These are phyloP conservation scores for Byasa hedistus DNA, from an alignment of 2,888 invertebrate genomes.

Conservation along the genomic window DNA sequence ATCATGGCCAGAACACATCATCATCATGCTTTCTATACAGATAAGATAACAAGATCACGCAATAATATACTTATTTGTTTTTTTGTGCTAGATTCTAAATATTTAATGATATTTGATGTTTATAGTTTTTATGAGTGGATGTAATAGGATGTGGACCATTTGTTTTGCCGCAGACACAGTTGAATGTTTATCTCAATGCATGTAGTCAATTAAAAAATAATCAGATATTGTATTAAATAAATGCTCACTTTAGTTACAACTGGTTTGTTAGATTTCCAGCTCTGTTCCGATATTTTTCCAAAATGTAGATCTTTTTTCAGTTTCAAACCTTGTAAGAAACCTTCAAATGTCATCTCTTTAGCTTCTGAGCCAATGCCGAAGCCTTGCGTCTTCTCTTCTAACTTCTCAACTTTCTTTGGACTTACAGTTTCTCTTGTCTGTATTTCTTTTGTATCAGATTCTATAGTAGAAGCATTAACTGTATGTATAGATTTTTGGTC, in stretches of 20 bases:
- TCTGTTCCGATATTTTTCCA: conserved; percentile 65
- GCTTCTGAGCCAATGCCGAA: conserved; percentile 54
- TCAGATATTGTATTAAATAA: background rate
- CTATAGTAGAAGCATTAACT: conserved; percentile 43
- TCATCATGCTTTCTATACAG: conserved; percentile 3
- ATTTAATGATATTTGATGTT: background rate
- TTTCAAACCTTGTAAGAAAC: conserved; percentile 63
- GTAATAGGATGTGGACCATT: no score
- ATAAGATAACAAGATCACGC: conserved; percentile 11
- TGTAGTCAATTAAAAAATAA: no score
- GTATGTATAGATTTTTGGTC: conserved; percentile 29
- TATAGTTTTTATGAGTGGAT: background rate
- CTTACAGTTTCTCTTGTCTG: conserved; percentile 33
- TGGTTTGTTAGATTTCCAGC: conserved; percentile 66
- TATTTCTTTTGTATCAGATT: conserved; percentile 36
- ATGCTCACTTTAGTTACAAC: conserved; percentile 62
- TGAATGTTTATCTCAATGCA: no score
- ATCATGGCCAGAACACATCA: background rate
- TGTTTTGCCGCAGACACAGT: no score
- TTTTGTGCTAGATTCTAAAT: background rate
- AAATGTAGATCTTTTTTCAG: conserved; percentile 66
- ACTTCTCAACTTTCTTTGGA: conserved; percentile 30
- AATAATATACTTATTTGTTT: background rate
- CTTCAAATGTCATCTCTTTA: conserved; percentile 61
- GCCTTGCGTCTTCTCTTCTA: conserved; percentile 42